phyloP scores from a whole-genome alignment of 2,113 vertebrate genomes.

The Salvelinus namaycush region DNA sequence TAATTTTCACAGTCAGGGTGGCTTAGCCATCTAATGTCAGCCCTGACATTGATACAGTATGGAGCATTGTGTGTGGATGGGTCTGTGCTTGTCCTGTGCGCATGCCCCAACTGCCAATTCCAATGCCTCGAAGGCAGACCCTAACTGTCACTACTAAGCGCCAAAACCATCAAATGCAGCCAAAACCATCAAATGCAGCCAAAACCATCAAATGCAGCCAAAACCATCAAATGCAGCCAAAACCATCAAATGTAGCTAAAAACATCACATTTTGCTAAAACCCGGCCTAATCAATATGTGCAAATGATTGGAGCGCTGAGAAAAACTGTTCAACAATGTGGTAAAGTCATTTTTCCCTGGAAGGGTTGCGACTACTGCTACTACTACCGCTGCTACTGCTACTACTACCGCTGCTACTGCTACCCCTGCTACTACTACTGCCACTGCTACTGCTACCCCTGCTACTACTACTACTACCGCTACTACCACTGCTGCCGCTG shows the following conservation, averaged over 20 bases:
- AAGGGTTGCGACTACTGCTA: neutral
- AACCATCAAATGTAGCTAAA: neutral
- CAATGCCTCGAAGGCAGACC: neutral
- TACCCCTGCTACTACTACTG: accelerated
- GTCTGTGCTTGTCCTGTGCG: neutral
- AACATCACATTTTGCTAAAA: neutral
- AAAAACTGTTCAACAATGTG: neutral
- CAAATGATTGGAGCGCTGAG: neutral
- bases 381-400: too few relatives aligned
- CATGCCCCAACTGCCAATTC: neutral
- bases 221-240: neutral
- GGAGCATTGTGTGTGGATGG: neutral
- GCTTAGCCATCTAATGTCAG: neutral
- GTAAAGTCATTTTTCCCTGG: neutral
- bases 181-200: neutral
- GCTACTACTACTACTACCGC: accelerated
- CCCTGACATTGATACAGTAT: neutral
- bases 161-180: neutral
- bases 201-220: neutral
- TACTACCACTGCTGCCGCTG: too few relatives aligned
- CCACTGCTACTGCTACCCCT: too few relatives aligned
- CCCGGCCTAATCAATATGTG: neutral
- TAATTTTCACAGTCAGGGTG: neutral
- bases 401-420: too few relatives aligned
- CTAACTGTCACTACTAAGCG: neutral